Conservation (phyloP, 37 sponge, comb jelly and placozoan genomes). For the Cliona cf. orientalis region DNA sequence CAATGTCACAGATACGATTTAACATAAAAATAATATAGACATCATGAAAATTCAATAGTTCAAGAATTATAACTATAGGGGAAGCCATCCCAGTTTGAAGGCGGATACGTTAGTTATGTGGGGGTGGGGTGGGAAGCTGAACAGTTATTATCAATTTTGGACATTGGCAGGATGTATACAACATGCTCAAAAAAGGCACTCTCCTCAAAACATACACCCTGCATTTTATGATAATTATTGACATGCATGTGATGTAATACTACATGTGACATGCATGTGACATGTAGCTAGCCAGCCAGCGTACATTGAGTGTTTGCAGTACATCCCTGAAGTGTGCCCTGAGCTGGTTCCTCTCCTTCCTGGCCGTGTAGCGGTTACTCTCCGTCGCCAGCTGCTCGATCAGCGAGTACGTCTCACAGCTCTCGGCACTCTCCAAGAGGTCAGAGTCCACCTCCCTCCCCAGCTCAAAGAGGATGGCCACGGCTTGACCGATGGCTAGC, state of each 20-base stretch:
- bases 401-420: conserved; percentile 12
- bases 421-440: conserved; percentile 34
- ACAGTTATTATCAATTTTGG: neutral
- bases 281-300: neutral
- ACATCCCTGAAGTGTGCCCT: conserved; percentile 75
- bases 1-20: no score
- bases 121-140: neutral
- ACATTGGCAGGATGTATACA: neutral
- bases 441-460: conserved; percentile 38
- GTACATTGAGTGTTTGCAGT: conserved; percentile 56
- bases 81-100: no score
- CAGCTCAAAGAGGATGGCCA: conserved; percentile 74
- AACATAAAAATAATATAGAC: no score
- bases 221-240: no score
- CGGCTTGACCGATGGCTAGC: conserved; percentile 57
- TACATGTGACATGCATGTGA: neutral
- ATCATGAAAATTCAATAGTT: no score
- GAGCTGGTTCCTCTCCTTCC: conserved; percentile 77
- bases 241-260: no score
- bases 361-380: conserved; percentile 67
- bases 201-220: no score
- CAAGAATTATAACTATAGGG: no score
- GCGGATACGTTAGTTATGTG: no score
- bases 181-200: neutral
- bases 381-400: conserved; percentile 77